Evolutionary conservation across 2,797 vertebrate species (phyloP), one percentile per base, ranked within the genome.

Genomic region (Lerista edwardsae): DNA sequence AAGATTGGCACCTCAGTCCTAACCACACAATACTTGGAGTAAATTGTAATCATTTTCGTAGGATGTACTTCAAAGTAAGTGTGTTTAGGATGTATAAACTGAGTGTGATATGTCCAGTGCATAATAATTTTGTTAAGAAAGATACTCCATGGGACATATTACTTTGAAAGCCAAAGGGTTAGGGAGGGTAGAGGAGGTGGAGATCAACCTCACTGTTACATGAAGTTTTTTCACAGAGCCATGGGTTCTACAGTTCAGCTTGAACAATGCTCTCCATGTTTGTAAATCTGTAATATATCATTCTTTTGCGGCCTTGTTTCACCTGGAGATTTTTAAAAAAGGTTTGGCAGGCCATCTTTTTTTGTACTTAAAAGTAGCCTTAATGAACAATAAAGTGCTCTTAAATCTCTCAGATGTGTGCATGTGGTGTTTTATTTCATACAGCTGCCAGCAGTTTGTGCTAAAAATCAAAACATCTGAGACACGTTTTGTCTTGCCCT

Each of bases 301-400:
- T 97, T 95, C 94, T 96, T 94, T 95, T 96, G 96, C 98, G 98
- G 98, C 98, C 97, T 96, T 97, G 96, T 97, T 97, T 98, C 96
- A 97, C 96, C 97, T 97, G 97, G 96, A 92, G 88, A 96, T 95
- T 96, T 96, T 96, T 96, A 90, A 90, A 93, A 98, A 98, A 97
- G 97, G 97, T 97, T 98, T 98, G 98, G 98, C 97, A 97, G 98
- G 98, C 98, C 98, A 98, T 97, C 97, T 98, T 99, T 98, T 97
- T 98, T 99, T 99, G 97, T 99, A 99, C 97, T 98, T 98, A 97
- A 98, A 98, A 98, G 97, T 99, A 99, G 98, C 98, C 98, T 99
- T 97, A 97, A 98, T 98, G 98, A 99, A 98, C 98, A 99, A 99
- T 99, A 99, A 99, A 99, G 97, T 98, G 98, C 98, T 98, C 98